These are phyloP conservation scores for Cantharis rufa DNA, from an alignment of 2,888 invertebrate species.

Conservation along the genomic window DNA sequence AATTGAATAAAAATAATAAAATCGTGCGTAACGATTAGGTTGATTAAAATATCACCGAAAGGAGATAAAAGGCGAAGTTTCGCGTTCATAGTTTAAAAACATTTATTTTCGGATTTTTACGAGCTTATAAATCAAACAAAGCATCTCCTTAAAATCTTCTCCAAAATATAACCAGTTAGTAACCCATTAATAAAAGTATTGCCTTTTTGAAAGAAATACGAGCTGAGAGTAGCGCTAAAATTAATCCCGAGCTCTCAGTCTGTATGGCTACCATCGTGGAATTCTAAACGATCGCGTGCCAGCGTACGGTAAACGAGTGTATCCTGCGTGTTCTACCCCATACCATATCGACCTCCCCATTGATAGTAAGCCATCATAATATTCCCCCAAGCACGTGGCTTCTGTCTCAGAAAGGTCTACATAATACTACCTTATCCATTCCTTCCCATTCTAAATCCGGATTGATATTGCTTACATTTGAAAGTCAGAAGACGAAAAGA, in stretches of 20 bases:
- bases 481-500: not conserved
- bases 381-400: constrained; percentile 20
- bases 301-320: constrained; percentile 13
- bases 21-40: not conserved
- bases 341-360: constrained; percentile 11
- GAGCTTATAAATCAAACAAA: constrained; percentile 1
- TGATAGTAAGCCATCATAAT: constrained; percentile 21
- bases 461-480: constrained; percentile 19
- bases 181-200: constrained; percentile 13
- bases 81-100: not conserved
- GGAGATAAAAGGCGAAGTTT: not conserved
- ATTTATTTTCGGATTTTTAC: not conserved
- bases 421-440: constrained; percentile 23
- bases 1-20: not conserved
- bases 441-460: constrained; percentile 14
- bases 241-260: constrained; percentile 19
- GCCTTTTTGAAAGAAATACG: constrained; percentile 21
- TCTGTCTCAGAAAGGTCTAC: constrained; percentile 22
- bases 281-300: constrained; percentile 23
- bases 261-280: constrained; percentile 13
- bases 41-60: not conserved
- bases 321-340: constrained; percentile 20
- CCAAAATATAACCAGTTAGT: constrained; percentile 7
- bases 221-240: constrained; percentile 9
- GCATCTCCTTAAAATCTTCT: constrained; percentile 2